phyloP scores from a whole-genome alignment of 1,140 invertebrate species.

The Bombus waltoni region DNA sequence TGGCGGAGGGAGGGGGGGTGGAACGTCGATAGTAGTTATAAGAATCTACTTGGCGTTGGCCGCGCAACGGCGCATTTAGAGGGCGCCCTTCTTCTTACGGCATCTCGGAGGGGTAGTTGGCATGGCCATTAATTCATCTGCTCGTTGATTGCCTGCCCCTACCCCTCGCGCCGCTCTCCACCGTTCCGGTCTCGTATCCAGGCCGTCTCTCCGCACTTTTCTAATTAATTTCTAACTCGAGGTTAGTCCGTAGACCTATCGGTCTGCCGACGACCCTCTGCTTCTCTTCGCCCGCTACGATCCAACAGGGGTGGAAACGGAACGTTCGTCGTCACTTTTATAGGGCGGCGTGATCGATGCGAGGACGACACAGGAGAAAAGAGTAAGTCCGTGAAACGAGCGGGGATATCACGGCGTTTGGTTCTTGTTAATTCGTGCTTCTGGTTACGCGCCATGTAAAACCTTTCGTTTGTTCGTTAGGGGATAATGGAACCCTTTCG shows the following conservation, averaged over 20 bases:
- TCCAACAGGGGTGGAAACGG: slow-evolving; percentile 30
- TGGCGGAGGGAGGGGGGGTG: background rate
- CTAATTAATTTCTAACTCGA: slow-evolving; percentile 80
- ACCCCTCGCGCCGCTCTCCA: slow-evolving; percentile 15
- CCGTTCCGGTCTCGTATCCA: slow-evolving; percentile 21
- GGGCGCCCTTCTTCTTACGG: slow-evolving; percentile 56
- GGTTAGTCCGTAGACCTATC: slow-evolving; percentile 64
- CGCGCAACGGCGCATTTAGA: slow-evolving; percentile 56
- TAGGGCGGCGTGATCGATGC: slow-evolving; percentile 67
- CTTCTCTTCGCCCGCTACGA: slow-evolving; percentile 15
- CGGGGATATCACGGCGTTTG: background rate
- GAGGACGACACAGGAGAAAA: slow-evolving; percentile 27
- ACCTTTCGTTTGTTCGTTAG: background rate
- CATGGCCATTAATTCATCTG: slow-evolving; percentile 79
- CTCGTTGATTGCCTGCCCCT: slow-evolving; percentile 76
- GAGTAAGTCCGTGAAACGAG: slow-evolving; percentile 10
- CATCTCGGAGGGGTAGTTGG: slow-evolving; percentile 76
- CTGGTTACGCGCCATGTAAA: background rate
- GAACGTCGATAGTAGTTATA: slow-evolving; percentile 61
- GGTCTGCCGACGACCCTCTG: slow-evolving; percentile 28
- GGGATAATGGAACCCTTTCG: background rate
- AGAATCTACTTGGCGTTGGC: slow-evolving; percentile 69
- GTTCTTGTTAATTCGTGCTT: slow-evolving; percentile 10
- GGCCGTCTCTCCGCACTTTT: slow-evolving; percentile 74
- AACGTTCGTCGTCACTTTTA: slow-evolving; percentile 68